phyloP scores from a whole-genome alignment of 2,888 invertebrate genomes.

The Heliconius ismenius region DNA sequence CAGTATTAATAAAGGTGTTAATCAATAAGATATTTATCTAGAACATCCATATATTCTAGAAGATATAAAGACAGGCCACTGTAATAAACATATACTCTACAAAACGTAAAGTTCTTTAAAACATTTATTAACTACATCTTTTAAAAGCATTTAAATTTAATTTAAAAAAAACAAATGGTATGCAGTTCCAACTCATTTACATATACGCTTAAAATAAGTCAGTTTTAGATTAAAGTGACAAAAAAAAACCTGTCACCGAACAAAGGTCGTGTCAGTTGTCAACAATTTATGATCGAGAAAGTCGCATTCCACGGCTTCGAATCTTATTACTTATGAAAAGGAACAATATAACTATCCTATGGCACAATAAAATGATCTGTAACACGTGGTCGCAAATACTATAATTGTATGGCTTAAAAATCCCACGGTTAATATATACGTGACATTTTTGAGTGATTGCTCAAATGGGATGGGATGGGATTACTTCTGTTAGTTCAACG shows the following conservation, averaged over 20 bases:
- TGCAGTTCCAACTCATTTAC: slow-evolving; percentile 2
- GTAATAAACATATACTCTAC: not conserved
- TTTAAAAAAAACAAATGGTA: not conserved
- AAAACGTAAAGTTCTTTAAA: not conserved
- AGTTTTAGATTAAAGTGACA: slow-evolving; percentile 44
- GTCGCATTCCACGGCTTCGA: slow-evolving; percentile 42
- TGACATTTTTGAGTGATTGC: slow-evolving; percentile 41
- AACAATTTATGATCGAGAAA: slow-evolving; percentile 48
- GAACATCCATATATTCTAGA: no score
- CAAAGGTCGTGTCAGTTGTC: slow-evolving; percentile 47
- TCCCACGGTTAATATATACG: slow-evolving; percentile 15
- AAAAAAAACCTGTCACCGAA: slow-evolving; percentile 45
- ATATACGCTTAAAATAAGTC: slow-evolving; percentile 17
- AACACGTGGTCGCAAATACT: slow-evolving; percentile 31
- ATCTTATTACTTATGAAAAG: slow-evolving; percentile 32
- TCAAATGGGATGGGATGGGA: slow-evolving; percentile 32
- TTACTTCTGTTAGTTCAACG: slow-evolving; percentile 25
- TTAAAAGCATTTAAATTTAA: not conserved
- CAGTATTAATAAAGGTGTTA: no score
- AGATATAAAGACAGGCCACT: not conserved
- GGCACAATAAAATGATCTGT: slow-evolving; percentile 40
- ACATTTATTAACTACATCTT: not conserved
- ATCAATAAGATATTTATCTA: no score
- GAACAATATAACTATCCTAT: slow-evolving; percentile 30
- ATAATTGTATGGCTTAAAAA: slow-evolving; percentile 28